Base-by-base conservation (phyloP, 37 sponge, comb jelly and placozoan genomes). In the Agelas oroides region DNA sequence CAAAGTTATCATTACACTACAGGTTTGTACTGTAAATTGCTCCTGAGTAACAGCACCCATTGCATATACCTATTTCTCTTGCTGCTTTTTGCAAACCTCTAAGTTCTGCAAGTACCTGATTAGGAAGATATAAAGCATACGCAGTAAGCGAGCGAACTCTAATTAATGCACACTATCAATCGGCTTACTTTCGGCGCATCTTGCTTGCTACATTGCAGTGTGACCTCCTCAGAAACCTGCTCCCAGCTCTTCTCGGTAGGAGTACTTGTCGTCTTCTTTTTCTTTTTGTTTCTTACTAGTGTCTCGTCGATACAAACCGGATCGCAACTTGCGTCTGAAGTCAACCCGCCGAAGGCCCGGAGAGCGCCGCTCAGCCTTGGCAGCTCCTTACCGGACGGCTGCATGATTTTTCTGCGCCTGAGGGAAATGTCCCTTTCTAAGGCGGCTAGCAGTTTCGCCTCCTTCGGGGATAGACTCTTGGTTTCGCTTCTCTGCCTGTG, bases 271-370 rank as follows among this genome's bases (percentile, higher is more conserved):
- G 34, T 41, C 71, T 20, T 23, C 60, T 21, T 54, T 25, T 40
- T 82, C 73, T 57, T 34, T 23, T 38, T 70, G 63, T 82, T 82
- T 25, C 62, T 71, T 25, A 28, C 6, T 25, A 85, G 32, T 6
- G 14, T 33, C 58, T 76, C 70, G 59, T 75, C 77, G 19, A 68
- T 17, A 15, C 11, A 65, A 15, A 60, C 70, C 14, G 70, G 70
- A 38, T 76, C 70, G 31, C 70, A 37, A 20, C 61, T 56, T 11
- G 54, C 19, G 12, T 54, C 68, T 1, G 68, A 21, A 41, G 76
- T 88, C 18, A 92, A 75, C 3, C 85, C 81, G 32, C 85, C 89
- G 52, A 82, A 88, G 41, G 76, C 85, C 36, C 93, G 66, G 20
- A 92, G 81, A 8, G 88, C 70, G 15, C 77, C 77, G 12, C 81